A percentile compares a stretch with the other conserved stretches of the same genome.
Conservation (phyloP, 2,797 vertebrate genomes). For the Hipposideros larvatus region DNA sequence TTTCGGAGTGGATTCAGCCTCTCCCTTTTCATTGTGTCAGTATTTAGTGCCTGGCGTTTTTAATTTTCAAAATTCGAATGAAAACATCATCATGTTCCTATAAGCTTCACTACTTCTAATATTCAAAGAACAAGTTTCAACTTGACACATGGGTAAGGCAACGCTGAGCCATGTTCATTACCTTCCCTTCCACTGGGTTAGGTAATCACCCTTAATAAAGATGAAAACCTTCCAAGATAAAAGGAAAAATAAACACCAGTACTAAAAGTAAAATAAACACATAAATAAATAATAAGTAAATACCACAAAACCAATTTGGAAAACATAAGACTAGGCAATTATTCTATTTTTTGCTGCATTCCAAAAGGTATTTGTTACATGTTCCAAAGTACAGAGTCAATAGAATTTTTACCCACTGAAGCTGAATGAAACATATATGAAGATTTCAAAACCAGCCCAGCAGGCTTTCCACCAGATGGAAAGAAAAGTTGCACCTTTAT, state of each 20-base stretch:
- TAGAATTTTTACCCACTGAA: conserved; percentile 13
- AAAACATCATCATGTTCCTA: conserved; percentile 46
- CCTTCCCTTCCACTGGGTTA: conserved; percentile 11
- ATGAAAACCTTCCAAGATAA: conserved; percentile 59
- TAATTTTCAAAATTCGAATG: conserved; percentile 70
- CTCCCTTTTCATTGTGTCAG: conserved; percentile 21
- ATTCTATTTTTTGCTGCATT: conserved; percentile 43
- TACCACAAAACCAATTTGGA: conserved; percentile 54
- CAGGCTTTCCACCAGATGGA: conserved; percentile 64
- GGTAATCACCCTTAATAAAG: conserved; percentile 49
- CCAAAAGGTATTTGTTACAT: conserved; percentile 20
- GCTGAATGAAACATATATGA: conserved; percentile 38
- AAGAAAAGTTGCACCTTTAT: conserved; percentile 59
- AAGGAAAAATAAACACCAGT: conserved; percentile 23
- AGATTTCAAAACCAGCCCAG: conserved; percentile 69
- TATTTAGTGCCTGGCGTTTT: conserved; percentile 49
- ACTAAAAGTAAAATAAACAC: conserved; percentile 17
- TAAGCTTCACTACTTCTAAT: conserved; percentile 52
- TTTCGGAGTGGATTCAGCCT: conserved; percentile 1
- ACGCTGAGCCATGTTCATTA: not conserved
- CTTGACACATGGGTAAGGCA: conserved; percentile 6
- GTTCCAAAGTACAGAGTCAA: conserved; percentile 49
- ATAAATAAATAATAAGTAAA: not conserved
- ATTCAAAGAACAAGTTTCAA: conserved; percentile 67
- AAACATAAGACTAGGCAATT: not conserved